Base-by-base conservation (phyloP, 2,113 vertebrate genomes). In the Eolophus roseicapilla region DNA sequence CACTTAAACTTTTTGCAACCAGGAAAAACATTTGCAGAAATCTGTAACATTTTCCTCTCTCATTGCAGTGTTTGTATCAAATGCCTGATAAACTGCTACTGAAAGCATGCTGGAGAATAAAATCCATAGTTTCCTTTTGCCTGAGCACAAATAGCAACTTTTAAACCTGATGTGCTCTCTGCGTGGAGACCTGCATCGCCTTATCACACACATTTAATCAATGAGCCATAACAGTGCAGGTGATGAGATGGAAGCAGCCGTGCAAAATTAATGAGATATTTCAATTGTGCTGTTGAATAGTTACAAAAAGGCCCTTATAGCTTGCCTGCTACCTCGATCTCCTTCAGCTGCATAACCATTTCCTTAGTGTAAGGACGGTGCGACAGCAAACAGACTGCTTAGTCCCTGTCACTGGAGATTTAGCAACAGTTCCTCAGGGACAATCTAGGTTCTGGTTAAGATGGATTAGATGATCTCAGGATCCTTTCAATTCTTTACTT, bases 291-390 rank as follows among this genome's bases (percentile, higher is more conserved):
- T 62, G 7, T 43, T 77, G 65, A 86, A 67, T 69, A 70, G 17
- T 82, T 50, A 43, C 39, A 18, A 25, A 46, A 73, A 86, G 11
- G 31, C 41, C 31, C n/a, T 39, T 37, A 41, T 10, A 47, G 17
- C 23, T 41, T 33, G 13, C 39, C 29, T 33, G 33, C n/a, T 65
- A 3, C 46, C 29, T 33, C 46, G 25, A 37, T 60, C 17, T 24
- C 44, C 62, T 65, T 47, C 50, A 47, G 64, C 50, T 82, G 31
- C 31, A n/a, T n/a, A 33, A 55, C 7, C 7, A 3, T 43, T 65
- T 71, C 28, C 87, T 47, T 18, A n/a, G 31, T 0, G 0, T 53
- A 65, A 62, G 39, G 57, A 37, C 1, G 0, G 16, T 24, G 25
- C 0, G 2, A 21, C 52, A 74, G 25, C 19, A 29, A 84, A 43